phyloP scores from a whole-genome alignment of 2,797 vertebrate genomes.

The Gambelia wislizenii region DNA sequence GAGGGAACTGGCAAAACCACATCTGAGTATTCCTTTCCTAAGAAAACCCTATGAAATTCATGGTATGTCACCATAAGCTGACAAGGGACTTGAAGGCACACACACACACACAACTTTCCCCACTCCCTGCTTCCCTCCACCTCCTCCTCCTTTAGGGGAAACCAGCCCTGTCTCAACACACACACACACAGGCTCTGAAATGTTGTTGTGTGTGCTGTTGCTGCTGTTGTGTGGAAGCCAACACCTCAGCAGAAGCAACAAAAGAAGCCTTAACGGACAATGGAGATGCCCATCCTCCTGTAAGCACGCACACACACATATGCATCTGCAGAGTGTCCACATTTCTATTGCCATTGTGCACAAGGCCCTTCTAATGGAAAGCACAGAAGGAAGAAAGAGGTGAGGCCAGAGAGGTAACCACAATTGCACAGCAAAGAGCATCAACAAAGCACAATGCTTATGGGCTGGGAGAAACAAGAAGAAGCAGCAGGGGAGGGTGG shows the following conservation, averaged over 20 bases:
- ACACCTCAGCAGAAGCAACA: neutral
- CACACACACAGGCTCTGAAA: neutral
- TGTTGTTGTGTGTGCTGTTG: neutral
- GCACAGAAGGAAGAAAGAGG: constrained; percentile 60
- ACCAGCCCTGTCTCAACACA: neutral
- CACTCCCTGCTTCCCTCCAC: neutral
- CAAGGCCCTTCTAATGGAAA: constrained; percentile 49
- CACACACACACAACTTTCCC: no score
- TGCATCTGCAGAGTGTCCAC: neutral
- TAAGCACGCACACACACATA: neutral
- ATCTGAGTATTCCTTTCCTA: no score
- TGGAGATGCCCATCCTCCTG: accelerated
- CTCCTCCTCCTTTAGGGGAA: neutral
- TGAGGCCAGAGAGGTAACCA: constrained; percentile 55
- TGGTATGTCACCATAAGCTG: no score
- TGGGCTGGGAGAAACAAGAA: constrained; percentile 60
- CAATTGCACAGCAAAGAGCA: constrained; percentile 51
- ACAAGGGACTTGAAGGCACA: no score
- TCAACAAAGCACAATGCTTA: constrained; percentile 50
- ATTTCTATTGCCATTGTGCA: constrained; percentile 62
- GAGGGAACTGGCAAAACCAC: no score
- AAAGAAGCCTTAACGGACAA: neutral
- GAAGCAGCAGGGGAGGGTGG: constrained; percentile 5
- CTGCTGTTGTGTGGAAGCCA: neutral
- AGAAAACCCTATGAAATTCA: no score